phyloP scores from a whole-genome alignment of 2,797 vertebrate genomes.

The Micromesistius poutassou region DNA sequence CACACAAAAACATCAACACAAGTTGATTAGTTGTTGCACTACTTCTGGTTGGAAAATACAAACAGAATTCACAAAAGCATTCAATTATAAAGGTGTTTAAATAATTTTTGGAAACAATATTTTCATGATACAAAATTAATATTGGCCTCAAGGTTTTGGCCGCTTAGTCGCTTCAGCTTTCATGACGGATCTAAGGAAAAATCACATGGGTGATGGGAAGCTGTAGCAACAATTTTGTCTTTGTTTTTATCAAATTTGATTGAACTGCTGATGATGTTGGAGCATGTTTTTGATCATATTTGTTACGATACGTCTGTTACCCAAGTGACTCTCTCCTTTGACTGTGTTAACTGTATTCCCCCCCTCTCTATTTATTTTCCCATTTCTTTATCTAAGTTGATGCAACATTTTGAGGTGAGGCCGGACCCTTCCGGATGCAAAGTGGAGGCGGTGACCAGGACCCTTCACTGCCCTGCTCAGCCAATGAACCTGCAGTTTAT shows the following conservation, averaged over 20 bases:
- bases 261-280: not conserved
- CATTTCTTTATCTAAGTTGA: slow-evolving; percentile 50
- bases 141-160: not conserved
- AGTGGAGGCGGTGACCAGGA: slow-evolving; percentile 72
- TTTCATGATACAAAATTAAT: not conserved
- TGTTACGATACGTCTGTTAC: not conserved
- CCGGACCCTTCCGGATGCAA: slow-evolving; percentile 65
- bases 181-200: no score
- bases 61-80: not conserved
- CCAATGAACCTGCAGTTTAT: slow-evolving; percentile 74
- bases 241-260: not conserved
- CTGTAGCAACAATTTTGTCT: not conserved
- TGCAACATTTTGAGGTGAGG: slow-evolving; percentile 68
- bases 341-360: not conserved
- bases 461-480: slow-evolving; percentile 65
- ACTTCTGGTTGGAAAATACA: not conserved
- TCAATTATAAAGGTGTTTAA: not conserved
- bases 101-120: not conserved
- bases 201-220: not conserved
- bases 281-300: not conserved
- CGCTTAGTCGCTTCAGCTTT: no score
- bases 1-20: not conserved
- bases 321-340: not conserved
- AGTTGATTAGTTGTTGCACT: not conserved
- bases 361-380: slow-evolving; percentile 8